These are phyloP conservation scores for Xylocampa areola DNA, from an alignment of 2,888 invertebrate species.

Conservation along the genomic window DNA sequence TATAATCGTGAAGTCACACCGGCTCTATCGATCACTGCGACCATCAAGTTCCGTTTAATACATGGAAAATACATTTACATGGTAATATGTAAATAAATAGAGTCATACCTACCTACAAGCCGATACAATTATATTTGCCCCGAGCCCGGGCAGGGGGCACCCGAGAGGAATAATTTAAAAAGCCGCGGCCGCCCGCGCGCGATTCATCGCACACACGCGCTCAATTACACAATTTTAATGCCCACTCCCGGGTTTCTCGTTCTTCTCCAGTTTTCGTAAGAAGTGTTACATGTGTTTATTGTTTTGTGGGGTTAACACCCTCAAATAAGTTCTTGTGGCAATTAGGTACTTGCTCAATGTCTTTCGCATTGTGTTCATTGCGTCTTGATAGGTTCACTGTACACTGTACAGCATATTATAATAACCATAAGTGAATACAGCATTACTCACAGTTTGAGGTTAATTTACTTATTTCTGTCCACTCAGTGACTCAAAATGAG, in stretches of 20 bases:
- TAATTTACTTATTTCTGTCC: no score
- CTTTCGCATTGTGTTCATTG: no score
- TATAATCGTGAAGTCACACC: no score
- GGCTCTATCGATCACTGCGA: no score
- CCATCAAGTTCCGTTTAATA: no score
- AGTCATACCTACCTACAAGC: conserved; percentile 20
- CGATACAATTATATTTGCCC: conserved; percentile 32
- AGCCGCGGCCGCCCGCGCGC: conserved; percentile 37
- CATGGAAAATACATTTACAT: neutral
- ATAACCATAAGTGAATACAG: no score
- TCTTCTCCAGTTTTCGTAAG: conserved; percentile 19
- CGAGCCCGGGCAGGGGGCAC: conserved; percentile 21
- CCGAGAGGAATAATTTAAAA: conserved; percentile 64
- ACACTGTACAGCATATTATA: no score
- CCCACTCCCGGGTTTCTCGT: conserved; percentile 34
- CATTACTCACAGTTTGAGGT: no score
- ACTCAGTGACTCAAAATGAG: no score
- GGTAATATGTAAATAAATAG: conserved; percentile 10
- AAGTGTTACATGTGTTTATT: conserved; percentile 45
- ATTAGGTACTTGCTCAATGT: conserved; percentile 9
- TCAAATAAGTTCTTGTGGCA: conserved; percentile 12
- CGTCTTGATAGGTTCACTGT: conserved; percentile 1
- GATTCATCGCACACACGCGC: conserved; percentile 53
- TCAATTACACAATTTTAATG: conserved; percentile 57
- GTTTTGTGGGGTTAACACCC: conserved; percentile 37